Evolutionary conservation across 2,888 invertebrate species (phyloP).

Genomic region (Calameuta filiformis): DNA sequence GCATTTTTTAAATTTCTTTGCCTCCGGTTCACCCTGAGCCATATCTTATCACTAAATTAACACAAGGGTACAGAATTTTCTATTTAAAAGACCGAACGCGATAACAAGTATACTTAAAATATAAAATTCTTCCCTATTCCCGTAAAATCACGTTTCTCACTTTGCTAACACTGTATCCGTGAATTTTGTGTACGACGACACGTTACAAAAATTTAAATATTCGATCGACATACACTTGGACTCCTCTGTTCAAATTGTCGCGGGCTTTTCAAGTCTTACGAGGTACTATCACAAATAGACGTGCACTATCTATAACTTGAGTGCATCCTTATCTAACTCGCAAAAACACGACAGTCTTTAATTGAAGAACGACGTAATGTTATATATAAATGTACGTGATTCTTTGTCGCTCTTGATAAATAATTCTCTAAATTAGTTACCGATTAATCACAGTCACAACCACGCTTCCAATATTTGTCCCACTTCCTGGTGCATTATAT

Average conservation of each 20-base stretch:
- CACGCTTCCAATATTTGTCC: not conserved
- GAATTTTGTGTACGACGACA: not conserved
- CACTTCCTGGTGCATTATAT: not conserved
- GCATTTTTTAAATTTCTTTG: conserved; percentile 47
- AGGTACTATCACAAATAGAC: not conserved
- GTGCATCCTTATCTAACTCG: not conserved
- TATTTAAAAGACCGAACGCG: not conserved
- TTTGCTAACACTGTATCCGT: not conserved
- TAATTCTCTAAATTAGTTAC: not conserved
- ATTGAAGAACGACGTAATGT: not conserved
- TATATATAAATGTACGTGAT: not conserved
- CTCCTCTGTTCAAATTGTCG: not conserved
- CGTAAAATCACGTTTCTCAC: not conserved
- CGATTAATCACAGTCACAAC: not conserved
- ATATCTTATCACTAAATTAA: conserved; percentile 8
- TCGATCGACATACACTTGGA: not conserved
- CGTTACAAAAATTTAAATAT: not conserved
- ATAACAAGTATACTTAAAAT: not conserved
- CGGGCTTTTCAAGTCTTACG: not conserved
- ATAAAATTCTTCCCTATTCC: not conserved
- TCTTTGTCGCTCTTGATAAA: not conserved
- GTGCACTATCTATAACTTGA: not conserved
- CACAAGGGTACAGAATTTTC: not conserved
- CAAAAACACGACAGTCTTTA: not conserved
- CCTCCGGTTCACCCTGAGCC: conserved; percentile 37